Evolutionary conservation across 2,113 vertebrate species (phyloP), one percentile per base, ranked within the genome.

Genomic region (Muntiacus muntjak): DNA sequence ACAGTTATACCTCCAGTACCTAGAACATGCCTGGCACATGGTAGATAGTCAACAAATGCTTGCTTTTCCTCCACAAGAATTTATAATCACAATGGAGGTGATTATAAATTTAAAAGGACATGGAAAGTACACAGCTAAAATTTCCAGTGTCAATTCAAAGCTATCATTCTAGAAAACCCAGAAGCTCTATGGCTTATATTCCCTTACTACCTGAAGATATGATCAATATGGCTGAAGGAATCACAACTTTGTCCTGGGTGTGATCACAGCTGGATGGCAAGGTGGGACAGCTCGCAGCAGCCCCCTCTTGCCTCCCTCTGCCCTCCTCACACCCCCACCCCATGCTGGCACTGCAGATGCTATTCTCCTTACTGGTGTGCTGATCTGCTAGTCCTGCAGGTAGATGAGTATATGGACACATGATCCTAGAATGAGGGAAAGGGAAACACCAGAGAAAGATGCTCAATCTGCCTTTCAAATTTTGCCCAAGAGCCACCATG

Each of bases 231-330:
- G 21, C 12, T 43, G 26, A 43, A 89, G 33, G 47, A 64, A 85
- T 50, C 54, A 7, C 58, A n/a, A 0, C 5, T 26, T 45, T 82
- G n/a, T 28, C 55, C 40, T 17, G 7, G 33, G 62, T 30, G 62
- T 28, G 5, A 11, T 43, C 17, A 36, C 50, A 87, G 7, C 43
- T 71, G 15, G 15, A 26, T 11, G 50, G n/a, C 78, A 43, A 40
- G 11, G 17, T 19, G 21, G 9, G 8, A 5, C 9, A 47, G 40
- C 11, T 86, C 64, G 4, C 1, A 0, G 4, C 19, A 26, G 33
- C 13, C 52, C 23, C 13, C 25, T 60, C 33, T 16, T 17, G 21
- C 25, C 17, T 57, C 7, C 5, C 23, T 47, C 47, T 26, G 43
- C 6, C 54, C 19, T 25, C 5, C 21, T 26, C 40, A 26, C 5